Base-by-base conservation (phyloP, 2,113 vertebrate genomes). In the Brevimyrus niger region DNA sequence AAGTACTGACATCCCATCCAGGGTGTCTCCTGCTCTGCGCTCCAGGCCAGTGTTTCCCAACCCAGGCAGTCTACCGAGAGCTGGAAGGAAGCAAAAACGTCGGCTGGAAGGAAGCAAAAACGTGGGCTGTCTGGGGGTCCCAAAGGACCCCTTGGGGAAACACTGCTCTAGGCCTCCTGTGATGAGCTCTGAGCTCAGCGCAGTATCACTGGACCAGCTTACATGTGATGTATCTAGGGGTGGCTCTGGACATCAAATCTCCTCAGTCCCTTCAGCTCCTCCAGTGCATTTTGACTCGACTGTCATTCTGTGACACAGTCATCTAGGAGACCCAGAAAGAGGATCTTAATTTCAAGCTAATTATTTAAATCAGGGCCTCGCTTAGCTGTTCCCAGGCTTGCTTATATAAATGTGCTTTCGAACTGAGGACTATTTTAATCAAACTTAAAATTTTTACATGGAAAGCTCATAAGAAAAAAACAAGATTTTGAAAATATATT, bases 291-390 rank as follows among this genome's bases (percentile, higher is more conserved):
- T 53, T 47, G 48, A 51, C 35, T 35, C 11, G 31, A 19, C 48
- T 55, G 50, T 48, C 88, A 55, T 89, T 89, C 38, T 55, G 51
- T 58, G 13, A 21, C 58, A 85, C 84, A 9, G 85, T 85, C 80
- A n/a, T 15, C 73, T 46, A 53, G 88, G 88, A 76, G 53, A 50
- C 76, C 35, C 46, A 61, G 46, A 58, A 89, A 84, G 35, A 84
- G 80, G 42, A 27, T 61, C 88, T 82, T 89, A 46, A 89, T 85
- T 89, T 89, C 88, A 89, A 89, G 88, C 80, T 89, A 89, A 89
- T 89, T 85, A 89, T 89, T 84, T 55, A 47, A 85, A 89, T 89
- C 51, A n/a, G 27, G 61, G 42, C 50, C 61, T 31, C 9, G 10
- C 15, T 80, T 42, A 8, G 73, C 73, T 58, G 88, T 83, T 80